A percentile compares a stretch with the other conserved stretches of the same genome.
phyloP scores from a whole-genome alignment of 2,113 vertebrate species.

The Passer montanus region DNA sequence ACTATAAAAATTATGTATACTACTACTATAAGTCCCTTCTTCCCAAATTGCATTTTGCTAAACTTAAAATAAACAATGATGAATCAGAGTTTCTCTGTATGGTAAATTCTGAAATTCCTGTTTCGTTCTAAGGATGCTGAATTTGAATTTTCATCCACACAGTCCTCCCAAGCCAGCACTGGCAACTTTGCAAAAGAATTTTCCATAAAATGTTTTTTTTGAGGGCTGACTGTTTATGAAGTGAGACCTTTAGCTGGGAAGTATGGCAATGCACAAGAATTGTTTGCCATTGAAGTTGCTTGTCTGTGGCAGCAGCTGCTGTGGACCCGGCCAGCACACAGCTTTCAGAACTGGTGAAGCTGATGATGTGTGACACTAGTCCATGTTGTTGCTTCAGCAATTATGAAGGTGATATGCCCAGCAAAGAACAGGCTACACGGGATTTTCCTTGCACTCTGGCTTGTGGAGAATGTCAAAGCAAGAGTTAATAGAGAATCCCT shows the following conservation, averaged over 20 bases:
- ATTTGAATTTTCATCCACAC: not conserved
- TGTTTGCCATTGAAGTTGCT: not conserved
- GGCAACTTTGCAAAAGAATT: not conserved
- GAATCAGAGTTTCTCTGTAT: not conserved
- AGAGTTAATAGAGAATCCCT: not conserved
- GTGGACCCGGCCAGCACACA: not conserved
- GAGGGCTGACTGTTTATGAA: not conserved
- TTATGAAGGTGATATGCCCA: not conserved
- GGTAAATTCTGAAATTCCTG: not conserved
- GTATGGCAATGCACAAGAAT: not conserved
- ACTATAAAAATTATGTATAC: not conserved
- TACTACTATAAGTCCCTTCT: not conserved
- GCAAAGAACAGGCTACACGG: not conserved
- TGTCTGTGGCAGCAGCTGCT: not conserved
- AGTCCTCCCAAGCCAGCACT: not conserved
- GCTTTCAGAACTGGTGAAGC: rapidly evolving
- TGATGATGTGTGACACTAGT: not conserved
- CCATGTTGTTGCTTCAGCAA: not conserved
- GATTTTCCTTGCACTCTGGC: not conserved
- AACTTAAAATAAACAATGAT: not conserved
- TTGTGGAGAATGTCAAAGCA: not conserved
- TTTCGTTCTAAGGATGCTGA: not conserved
- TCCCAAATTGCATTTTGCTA: not conserved
- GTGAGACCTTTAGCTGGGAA: not conserved
- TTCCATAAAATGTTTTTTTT: not conserved